A percentile compares a stretch with the other conserved stretches of the same genome.
Evolutionary conservation across 64 coral and sea anemone genomes (phyloP).

Genomic region (Stichodactyla mertensii): DNA sequence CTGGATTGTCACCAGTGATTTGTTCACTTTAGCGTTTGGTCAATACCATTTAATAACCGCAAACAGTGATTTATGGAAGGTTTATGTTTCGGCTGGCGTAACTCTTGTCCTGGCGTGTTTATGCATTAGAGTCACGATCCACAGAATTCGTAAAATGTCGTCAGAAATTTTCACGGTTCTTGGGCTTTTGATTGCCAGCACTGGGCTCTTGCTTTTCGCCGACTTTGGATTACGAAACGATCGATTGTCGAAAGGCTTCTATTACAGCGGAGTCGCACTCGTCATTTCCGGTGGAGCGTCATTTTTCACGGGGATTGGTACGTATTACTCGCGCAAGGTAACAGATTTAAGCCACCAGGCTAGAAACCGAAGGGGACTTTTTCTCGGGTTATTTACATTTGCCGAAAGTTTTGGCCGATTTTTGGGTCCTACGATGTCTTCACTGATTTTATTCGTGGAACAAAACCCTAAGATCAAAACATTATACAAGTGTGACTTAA

Average conservation of each 20-base stretch:
- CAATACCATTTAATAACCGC: slow-evolving; percentile 71
- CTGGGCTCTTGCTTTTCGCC: slow-evolving; percentile 61
- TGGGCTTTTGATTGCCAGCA: slow-evolving; percentile 59
- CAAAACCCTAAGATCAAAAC: slow-evolving; percentile 9
- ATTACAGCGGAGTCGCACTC: slow-evolving; percentile 51
- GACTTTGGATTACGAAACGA: slow-evolving; percentile 59
- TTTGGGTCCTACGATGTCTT: slow-evolving; percentile 56
- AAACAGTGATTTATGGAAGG: slow-evolving; percentile 76
- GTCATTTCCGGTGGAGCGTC: slow-evolving; percentile 74
- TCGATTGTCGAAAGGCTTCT: slow-evolving; percentile 40
- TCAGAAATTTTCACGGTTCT: slow-evolving; percentile 59
- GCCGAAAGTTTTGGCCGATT: slow-evolving; percentile 85
- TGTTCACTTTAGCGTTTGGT: slow-evolving; percentile 82
- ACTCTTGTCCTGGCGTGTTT: slow-evolving; percentile 58
- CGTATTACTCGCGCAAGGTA: slow-evolving; percentile 90
- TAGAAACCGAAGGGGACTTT: slow-evolving; percentile 78
- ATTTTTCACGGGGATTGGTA: slow-evolving; percentile 76
- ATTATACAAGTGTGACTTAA: slow-evolving; percentile 28
- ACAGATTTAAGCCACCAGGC: slow-evolving; percentile 90
- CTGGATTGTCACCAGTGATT: slow-evolving; percentile 74
- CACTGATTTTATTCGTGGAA: slow-evolving; percentile 55
- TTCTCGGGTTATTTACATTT: slow-evolving; percentile 80
- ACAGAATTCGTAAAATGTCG: slow-evolving; percentile 39
- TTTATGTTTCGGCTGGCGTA: slow-evolving; percentile 66
- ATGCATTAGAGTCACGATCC: slow-evolving; percentile 54